Evolutionary conservation across 2,113 vertebrate genomes (phyloP), one percentile per base, ranked within the genome.

Genomic region (Xerus inauris): DNA sequence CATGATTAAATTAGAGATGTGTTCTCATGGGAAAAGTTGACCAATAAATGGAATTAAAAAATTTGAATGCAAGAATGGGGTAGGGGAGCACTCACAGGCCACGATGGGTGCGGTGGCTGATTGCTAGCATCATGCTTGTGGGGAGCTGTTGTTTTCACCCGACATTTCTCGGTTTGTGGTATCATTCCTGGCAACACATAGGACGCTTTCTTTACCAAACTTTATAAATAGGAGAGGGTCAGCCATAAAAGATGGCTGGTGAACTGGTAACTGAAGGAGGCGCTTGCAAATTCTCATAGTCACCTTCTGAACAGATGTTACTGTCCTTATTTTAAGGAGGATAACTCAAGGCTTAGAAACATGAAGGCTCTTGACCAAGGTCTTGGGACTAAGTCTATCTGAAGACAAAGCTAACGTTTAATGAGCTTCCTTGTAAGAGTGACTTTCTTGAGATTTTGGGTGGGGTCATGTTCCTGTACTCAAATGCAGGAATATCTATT

Each of bases 1-100:
- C 96, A 94, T 96, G 96, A 97, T 98, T 97, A 92, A 96, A 96
- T 97, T 97, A 97, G 97, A 97, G 93, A 97, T 93, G 71, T 93
- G 57, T 92, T 96, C 97, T 97, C 96, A 24, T 92, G 96, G 92
- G 97, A 71, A 89, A 97, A 94, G 96, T 89, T 97, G 95, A 96
- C 96, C 94, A 97, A 97, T 95, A 96, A 95, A 94, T 93, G 96
- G 90, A 95, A 97, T 96, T 93, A 95, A 88, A 51, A 30, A 3
- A 8, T 72, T 85, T 94, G 30, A 92, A 76, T 0, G 3, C 38
- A 79, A 87, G 57, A 59, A 80, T 79, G n/a, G 12, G 47, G 51
- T n/a, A 47, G 40, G 62, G 13, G 35, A 94, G 45, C 28, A 47
- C 30, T n/a, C 9, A 5, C 9, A 54, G 84, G 57, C 0, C 24